Evolutionary conservation across 2,888 invertebrate species (phyloP).

Genomic region (Pseudoips prasinana): DNA sequence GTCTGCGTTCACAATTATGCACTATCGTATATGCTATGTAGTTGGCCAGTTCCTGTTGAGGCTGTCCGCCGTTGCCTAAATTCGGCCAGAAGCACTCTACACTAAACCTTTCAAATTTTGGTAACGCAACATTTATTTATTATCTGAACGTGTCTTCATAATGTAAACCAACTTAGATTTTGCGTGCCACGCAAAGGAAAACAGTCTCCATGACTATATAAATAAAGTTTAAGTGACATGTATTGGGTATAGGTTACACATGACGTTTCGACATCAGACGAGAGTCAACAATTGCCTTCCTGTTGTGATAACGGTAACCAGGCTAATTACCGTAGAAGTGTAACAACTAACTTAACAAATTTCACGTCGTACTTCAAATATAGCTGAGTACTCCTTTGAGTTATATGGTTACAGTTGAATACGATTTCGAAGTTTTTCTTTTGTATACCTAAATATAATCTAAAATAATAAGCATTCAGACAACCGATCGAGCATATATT

Average conservation of each 20-base stretch:
- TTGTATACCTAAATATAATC: too few species aligned
- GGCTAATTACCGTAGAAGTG: constrained; percentile 33
- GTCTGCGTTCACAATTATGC: too few species aligned
- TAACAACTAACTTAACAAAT: constrained; percentile 24
- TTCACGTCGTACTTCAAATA: neutral
- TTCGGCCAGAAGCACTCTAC: too few species aligned
- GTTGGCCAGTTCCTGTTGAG: too few species aligned
- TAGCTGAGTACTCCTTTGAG: too few species aligned
- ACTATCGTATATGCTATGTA: too few species aligned
- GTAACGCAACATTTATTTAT: constrained; percentile 35
- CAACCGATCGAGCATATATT: too few species aligned
- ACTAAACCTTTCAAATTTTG: constrained; percentile 29
- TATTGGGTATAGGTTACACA: constrained; percentile 1
- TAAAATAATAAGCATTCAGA: too few species aligned
- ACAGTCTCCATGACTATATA: rapidly evolving
- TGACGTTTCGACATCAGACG: constrained; percentile 41
- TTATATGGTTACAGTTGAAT: too few species aligned
- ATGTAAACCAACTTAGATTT: constrained; percentile 8
- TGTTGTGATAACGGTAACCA: constrained; percentile 49
- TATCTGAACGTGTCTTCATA: constrained; percentile 23
- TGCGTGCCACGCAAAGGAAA: constrained; percentile 3
- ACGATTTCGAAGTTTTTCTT: too few species aligned
- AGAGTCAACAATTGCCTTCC: constrained; percentile 50
- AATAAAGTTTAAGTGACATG: constrained; percentile 5
- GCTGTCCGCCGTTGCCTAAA: too few species aligned